A percentile compares a stretch with the other conserved stretches of the same genome.
Conservation (phyloP, 2,113 vertebrate genomes). For the Macquaria australasica region DNA sequence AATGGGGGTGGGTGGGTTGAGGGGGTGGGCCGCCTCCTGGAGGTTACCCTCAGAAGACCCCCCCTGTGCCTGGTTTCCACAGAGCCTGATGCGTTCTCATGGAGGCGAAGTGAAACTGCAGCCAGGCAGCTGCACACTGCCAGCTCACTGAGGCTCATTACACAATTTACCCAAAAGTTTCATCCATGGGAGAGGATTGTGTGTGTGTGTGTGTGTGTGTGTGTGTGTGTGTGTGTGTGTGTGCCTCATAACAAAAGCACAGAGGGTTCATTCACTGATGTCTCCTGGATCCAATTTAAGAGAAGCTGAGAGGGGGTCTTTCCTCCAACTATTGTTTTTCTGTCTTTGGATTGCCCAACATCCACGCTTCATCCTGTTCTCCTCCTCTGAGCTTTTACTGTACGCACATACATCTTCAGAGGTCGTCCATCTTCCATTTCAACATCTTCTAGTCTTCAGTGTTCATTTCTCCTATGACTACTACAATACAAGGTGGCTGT, state of each 20-base stretch:
- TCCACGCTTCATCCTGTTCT: neutral
- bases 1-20: neutral
- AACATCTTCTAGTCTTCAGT: neutral
- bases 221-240: conserved; percentile 23
- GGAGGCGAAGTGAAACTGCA: conserved; percentile 38
- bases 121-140: conserved; percentile 56
- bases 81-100: conserved; percentile 42
- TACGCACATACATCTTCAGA: neutral
- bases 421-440: neutral
- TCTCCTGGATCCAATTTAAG: conserved; percentile 80
- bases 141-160: conserved; percentile 70
- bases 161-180: conserved; percentile 59
- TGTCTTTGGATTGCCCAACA: conserved; percentile 53
- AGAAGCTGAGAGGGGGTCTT: conserved; percentile 32
- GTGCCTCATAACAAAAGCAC: conserved; percentile 71
- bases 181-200: conserved; percentile 46
- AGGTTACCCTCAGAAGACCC: conserved; percentile 28
- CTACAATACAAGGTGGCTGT: too few relatives aligned
- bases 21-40: neutral
- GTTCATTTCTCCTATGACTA: neutral
- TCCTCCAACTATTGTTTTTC: conserved; percentile 55
- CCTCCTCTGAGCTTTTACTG: neutral
- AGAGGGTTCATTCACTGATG: conserved; percentile 76
- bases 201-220: conserved; percentile 27
- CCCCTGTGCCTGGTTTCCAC: conserved; percentile 16